A percentile compares a stretch with the other conserved stretches of the same genome.
phyloP scores from a whole-genome alignment of 2,888 invertebrate genomes.

The Lycaena phlaeas region DNA sequence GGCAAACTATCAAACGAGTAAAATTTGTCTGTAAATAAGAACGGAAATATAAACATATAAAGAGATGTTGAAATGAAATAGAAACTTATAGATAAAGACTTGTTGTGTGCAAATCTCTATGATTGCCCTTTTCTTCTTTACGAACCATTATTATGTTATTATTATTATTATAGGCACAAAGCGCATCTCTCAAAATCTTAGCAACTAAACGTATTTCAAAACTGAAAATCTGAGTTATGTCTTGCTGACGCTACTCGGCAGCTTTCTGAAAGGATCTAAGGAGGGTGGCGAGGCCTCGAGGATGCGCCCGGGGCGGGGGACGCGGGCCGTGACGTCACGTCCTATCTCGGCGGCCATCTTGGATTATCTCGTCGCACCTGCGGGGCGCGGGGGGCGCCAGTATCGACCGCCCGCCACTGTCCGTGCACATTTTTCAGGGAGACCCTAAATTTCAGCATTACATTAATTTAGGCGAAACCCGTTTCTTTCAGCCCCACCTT shows the following conservation, averaged over 20 bases:
- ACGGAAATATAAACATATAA: too few species aligned
- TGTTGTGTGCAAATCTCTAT: too few species aligned
- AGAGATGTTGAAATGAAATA: too few species aligned
- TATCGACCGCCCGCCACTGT: constrained; percentile 64
- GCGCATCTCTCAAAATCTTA: too few species aligned
- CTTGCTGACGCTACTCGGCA: constrained; percentile 40
- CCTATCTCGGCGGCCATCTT: constrained; percentile 74
- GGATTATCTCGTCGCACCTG: constrained; percentile 74
- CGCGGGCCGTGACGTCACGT: constrained; percentile 72
- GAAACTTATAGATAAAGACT: too few species aligned
- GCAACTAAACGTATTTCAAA: too few species aligned
- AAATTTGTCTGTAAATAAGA: too few species aligned
- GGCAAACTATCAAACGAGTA: too few species aligned
- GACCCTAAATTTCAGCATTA: constrained; percentile 31
- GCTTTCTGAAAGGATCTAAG: constrained; percentile 71
- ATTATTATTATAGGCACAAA: too few species aligned
- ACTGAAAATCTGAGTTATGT: background rate
- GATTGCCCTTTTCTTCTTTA: too few species aligned
- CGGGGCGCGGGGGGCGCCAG: constrained; percentile 50
- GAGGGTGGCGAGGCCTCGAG: constrained; percentile 69
- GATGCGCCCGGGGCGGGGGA: constrained; percentile 36
- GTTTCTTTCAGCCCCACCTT: background rate
- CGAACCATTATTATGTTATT: too few species aligned
- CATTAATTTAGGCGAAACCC: constrained; percentile 29
- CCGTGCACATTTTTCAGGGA: constrained; percentile 62